Percentiles rank a stretch among this genome's conserved stretches.
phyloP scores from a whole-genome alignment of 2,113 vertebrate genomes.

The Arenaria interpres region DNA sequence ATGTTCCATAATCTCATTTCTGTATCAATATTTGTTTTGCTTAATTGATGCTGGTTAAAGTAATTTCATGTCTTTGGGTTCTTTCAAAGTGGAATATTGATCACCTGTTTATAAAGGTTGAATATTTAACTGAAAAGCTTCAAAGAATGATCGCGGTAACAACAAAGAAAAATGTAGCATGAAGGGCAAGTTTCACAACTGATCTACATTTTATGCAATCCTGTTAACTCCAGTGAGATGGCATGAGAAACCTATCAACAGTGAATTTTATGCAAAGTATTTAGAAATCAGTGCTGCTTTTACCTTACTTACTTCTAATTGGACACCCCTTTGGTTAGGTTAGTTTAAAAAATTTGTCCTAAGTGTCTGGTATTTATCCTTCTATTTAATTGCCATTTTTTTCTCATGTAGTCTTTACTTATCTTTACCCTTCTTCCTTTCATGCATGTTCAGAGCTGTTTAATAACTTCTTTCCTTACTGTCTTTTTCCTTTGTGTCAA shows the following conservation, averaged over 20 bases:
- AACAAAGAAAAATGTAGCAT: neutral
- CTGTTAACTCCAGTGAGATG: neutral
- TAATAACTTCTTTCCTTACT: constrained; percentile 77
- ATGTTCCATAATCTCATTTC: neutral
- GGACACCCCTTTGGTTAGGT: neutral
- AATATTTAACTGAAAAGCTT: neutral
- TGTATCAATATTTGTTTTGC: neutral
- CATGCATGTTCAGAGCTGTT: constrained; percentile 44
- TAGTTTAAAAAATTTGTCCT: neutral
- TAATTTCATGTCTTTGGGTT: neutral
- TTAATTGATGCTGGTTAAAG: neutral
- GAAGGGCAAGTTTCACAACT: neutral
- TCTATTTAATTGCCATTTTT: neutral
- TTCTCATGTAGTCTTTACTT: neutral
- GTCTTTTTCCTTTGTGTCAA: constrained; percentile 72
- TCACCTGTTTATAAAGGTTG: neutral
- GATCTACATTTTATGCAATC: neutral
- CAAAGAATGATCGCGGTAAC: neutral
- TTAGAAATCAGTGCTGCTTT: neutral
- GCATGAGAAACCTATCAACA: neutral
- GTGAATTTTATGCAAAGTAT: neutral
- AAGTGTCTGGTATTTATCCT: neutral
- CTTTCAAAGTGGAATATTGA: neutral
- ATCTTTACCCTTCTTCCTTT: constrained; percentile 20
- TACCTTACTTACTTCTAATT: neutral